These are phyloP conservation scores for Adoxophyes honmai DNA, from an alignment of 1,140 invertebrate genomes.

Conservation along the genomic window DNA sequence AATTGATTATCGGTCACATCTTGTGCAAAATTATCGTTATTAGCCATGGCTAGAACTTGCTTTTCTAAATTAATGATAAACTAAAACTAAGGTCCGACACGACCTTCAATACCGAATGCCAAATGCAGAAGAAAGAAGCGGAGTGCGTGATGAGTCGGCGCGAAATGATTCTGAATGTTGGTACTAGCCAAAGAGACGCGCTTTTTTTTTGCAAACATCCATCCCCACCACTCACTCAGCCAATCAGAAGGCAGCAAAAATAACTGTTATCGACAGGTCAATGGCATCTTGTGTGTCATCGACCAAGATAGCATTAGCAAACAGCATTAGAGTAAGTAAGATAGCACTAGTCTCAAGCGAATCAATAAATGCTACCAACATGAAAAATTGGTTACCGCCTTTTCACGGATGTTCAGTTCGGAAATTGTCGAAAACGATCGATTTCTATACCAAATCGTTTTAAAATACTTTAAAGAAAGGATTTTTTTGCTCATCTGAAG, in stretches of 20 bases:
- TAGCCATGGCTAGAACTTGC: constrained; percentile 63
- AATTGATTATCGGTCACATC: constrained; percentile 80
- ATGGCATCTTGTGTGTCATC: constrained; percentile 42
- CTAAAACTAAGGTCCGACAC: constrained; percentile 70
- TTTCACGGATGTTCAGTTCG: constrained; percentile 16
- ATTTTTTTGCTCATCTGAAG: too few relatives aligned
- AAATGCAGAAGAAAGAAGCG: constrained; percentile 71
- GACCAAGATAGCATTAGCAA: constrained; percentile 31
- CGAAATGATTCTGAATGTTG: constrained; percentile 60
- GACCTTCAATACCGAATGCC: constrained; percentile 72
- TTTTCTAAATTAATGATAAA: constrained; percentile 65
- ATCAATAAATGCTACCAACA: constrained; percentile 61
- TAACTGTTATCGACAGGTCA: constrained; percentile 39
- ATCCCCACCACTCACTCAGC: constrained; percentile 40
- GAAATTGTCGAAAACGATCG: neutral
- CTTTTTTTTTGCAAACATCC: constrained; percentile 51
- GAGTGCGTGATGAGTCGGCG: constrained; percentile 65
- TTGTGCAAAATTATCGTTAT: constrained; percentile 83
- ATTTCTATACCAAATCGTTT: neutral
- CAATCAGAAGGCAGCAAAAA: constrained; percentile 40
- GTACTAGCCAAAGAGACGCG: constrained; percentile 46
- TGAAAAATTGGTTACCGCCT: constrained; percentile 37
- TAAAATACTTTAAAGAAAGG: too few relatives aligned
- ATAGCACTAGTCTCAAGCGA: constrained; percentile 25
- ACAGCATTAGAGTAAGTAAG: constrained; percentile 29